phyloP scores from a whole-genome alignment of 2,888 invertebrate genomes.

The Idaea straminata region DNA sequence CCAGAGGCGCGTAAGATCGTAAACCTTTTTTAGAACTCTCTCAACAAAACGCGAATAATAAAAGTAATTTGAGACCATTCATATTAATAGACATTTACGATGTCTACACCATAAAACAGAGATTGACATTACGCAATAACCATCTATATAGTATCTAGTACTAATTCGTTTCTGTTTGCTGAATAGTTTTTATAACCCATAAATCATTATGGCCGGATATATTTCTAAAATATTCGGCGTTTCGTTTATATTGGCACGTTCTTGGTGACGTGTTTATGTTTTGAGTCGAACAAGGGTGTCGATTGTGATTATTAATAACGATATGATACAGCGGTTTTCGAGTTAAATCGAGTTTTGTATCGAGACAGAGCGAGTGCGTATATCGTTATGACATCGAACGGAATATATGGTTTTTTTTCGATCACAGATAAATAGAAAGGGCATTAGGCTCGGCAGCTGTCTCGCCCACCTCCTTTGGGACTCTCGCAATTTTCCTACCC shows the following conservation, averaged over 20 bases:
- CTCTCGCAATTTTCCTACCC: conserved; percentile 76
- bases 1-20: conserved; percentile 68
- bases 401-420: conserved; percentile 54
- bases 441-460: conserved; percentile 75
- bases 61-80: conserved; percentile 80
- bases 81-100: conserved; percentile 81
- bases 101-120: conserved; percentile 74
- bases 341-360: conserved; percentile 30
- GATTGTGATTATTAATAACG: conserved; percentile 18
- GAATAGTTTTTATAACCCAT: conserved; percentile 60
- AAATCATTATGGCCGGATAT: conserved; percentile 60
- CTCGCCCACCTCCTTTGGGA: conserved; percentile 67
- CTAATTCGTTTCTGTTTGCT: conserved; percentile 66
- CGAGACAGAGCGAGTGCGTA: conserved; percentile 29
- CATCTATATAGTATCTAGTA: conserved; percentile 50
- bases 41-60: conserved; percentile 78
- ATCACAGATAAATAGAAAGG: conserved; percentile 74
- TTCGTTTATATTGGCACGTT: conserved; percentile 47
- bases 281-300: conserved; percentile 16
- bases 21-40: conserved; percentile 75
- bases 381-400: conserved; percentile 47
- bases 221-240: conserved; percentile 42
- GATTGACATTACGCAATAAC: conserved; percentile 74
- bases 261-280: conserved; percentile 17
- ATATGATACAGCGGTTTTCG: conserved; percentile 12